Percentiles rank a stretch among this genome's conserved stretches.
These are phyloP conservation scores for Gulo gulo DNA, from an alignment of 2,113 vertebrate genomes.

Conservation along the genomic window DNA sequence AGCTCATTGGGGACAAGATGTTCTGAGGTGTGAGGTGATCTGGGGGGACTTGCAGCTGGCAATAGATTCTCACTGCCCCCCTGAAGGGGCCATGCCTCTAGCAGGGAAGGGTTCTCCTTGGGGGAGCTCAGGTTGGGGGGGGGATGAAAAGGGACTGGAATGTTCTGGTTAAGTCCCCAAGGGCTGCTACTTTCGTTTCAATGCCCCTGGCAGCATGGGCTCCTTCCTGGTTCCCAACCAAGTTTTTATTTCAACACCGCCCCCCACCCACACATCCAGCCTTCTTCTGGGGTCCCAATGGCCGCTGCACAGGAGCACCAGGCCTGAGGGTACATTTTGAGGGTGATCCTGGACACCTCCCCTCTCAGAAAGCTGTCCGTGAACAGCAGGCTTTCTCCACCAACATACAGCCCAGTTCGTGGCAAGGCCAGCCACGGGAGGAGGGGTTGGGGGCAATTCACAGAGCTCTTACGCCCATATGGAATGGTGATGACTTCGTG, in stretches of 20 bases:
- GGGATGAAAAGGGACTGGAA: neutral
- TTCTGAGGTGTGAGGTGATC: slow-evolving; percentile 75
- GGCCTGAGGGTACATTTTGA: neutral
- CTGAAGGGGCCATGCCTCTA: neutral
- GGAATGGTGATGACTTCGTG: neutral
- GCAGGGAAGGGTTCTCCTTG: neutral
- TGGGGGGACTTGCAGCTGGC: slow-evolving; percentile 68
- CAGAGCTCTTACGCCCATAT: neutral
- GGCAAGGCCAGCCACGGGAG: neutral
- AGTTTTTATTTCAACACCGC: neutral
- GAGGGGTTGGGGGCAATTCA: neutral
- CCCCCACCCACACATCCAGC: neutral
- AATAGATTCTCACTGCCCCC: slow-evolving; percentile 31
- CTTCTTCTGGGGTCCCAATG: neutral
- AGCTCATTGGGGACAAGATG: slow-evolving; percentile 60
- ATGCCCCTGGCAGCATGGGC: neutral
- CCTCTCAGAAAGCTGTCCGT: neutral
- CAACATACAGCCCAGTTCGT: neutral
- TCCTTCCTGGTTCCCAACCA: neutral
- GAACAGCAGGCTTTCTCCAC: neutral
- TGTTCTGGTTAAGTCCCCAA: neutral
- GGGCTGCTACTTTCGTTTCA: neutral
- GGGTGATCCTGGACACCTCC: neutral
- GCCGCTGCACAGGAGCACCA: neutral
- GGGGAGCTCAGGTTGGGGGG: slow-evolving; percentile 12